Evolutionary conservation across 2,888 invertebrate genomes (phyloP), one percentile per base, ranked within the genome.

Genomic region (Apodemia mormo): DNA sequence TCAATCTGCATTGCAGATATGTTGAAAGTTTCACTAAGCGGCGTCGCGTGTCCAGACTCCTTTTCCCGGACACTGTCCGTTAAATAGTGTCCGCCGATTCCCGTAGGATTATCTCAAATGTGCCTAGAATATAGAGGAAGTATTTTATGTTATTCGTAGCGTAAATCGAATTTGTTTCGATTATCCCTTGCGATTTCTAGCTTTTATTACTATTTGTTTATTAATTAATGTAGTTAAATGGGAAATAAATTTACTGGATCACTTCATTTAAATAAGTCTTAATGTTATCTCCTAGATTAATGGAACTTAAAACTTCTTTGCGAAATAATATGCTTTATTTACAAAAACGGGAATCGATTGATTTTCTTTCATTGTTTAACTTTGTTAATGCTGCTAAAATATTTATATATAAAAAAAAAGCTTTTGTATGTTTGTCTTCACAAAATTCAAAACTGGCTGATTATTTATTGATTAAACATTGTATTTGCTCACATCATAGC

Each of bases 71-170:
- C 33, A 14, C 61, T 61, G 61, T 61, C 61, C 30, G 30, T 61
- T 61, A 61, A 61, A 61, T 61, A 61, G 61, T 61, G 61, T 33
- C 61, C 33, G 33, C 61, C 61, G 14, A 61, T 61, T 61, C 61
- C 61, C 61, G 30, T 6, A 33, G 61, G 61, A 61, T 61, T 61
- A 61, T 61, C 61, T 12, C 33, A 33, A 30, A 61, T 61, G 61
- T 33, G 61, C 33, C 61, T 61, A 61, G 61, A 61, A 61, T 61
- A 14, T 61, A 61, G 30, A 61, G 61, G 61, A 58, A 61, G 12
- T 52, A n/a, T 52, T 52, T 61, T 61, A 12, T 30, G 33, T 61
- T 61, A 30, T 58, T 58, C 58, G 30, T 58, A 58, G 30, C 29
- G 30, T 58, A 58, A 58, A 58, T 58, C 58, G 58, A 58, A 58